A percentile compares a stretch with the other conserved stretches of the same genome.
These are phyloP conservation scores for Rhorus exstirpatorius DNA, from an alignment of 2,888 invertebrate genomes.

Conservation along the genomic window DNA sequence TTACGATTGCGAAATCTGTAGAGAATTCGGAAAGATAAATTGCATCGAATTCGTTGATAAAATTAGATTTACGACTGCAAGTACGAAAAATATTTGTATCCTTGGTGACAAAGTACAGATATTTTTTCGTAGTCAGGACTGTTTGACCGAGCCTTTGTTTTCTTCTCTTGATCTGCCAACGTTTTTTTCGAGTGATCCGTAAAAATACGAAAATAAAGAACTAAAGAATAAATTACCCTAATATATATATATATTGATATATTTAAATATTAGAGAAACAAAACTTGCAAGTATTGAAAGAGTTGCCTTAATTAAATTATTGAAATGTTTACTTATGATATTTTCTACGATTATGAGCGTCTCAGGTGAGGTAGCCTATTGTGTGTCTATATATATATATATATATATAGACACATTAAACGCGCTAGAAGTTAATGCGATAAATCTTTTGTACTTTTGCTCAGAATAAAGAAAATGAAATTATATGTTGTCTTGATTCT, in stretches of 20 bases:
- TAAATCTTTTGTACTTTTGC: conserved; percentile 65
- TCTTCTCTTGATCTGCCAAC: too few relatives aligned
- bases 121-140: too few relatives aligned
- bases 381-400: conserved; percentile 4
- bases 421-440: conserved; percentile 46
- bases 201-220: conserved; percentile 5
- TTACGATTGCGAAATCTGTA: too few relatives aligned
- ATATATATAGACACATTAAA: conserved; percentile 26
- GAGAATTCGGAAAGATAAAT: too few relatives aligned
- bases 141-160: too few relatives aligned
- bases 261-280: conserved; percentile 74
- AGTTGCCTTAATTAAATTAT: conserved; percentile 84
- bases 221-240: conserved; percentile 1
- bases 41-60: too few relatives aligned
- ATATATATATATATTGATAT: conserved; percentile 67
- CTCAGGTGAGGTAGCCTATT: neutral
- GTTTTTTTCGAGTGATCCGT: too few relatives aligned
- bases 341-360: conserved; percentile 49
- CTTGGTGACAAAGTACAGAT: too few relatives aligned
- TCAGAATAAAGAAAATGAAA: conserved; percentile 55
- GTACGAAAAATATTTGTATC: too few relatives aligned
- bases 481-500: neutral
- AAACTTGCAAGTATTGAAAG: conserved; percentile 75
- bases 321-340: conserved; percentile 68
- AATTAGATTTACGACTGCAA: too few relatives aligned